Evolutionary conservation across 2,888 invertebrate genomes (phyloP).

Genomic region (Rhamnusium bicolor): DNA sequence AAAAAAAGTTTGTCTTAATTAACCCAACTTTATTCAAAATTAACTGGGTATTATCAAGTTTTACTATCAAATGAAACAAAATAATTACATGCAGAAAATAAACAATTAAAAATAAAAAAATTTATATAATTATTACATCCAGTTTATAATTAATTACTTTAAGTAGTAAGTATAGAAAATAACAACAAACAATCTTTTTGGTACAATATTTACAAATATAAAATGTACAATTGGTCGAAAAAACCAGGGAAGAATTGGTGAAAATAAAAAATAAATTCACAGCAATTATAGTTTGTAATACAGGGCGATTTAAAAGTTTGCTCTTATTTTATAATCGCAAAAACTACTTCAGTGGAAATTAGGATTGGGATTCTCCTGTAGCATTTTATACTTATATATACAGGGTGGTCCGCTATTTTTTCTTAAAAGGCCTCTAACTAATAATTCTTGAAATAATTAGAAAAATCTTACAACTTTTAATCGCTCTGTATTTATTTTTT

Average conservation of each 20-base stretch:
- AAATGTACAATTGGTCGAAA: slow-evolving; percentile 27
- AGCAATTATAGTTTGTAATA: background rate
- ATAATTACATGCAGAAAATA: slow-evolving; percentile 7
- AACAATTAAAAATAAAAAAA: slow-evolving; percentile 21
- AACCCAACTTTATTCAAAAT: slow-evolving; percentile 36
- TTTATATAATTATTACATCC: slow-evolving; percentile 1
- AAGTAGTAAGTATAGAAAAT: slow-evolving; percentile 28
- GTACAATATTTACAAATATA: slow-evolving; percentile 37
- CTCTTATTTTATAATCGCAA: background rate
- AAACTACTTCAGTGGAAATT: background rate
- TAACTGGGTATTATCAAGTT: slow-evolving; percentile 38
- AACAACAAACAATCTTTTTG: slow-evolving; percentile 30
- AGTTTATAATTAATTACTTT: background rate
- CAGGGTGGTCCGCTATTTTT: slow-evolving; percentile 3
- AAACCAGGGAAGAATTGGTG: background rate
- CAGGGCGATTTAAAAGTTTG: background rate
- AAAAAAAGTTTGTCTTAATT: slow-evolving; percentile 33
- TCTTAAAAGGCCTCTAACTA: background rate
- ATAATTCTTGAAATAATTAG: background rate
- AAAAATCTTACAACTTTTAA: background rate
- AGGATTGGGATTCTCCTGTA: background rate
- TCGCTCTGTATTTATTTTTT: background rate
- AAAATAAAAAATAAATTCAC: slow-evolving; percentile 2
- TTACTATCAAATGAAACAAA: slow-evolving; percentile 32
- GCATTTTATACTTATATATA: slow-evolving; percentile 6